Evolutionary conservation across 2,888 invertebrate species (phyloP).

Genomic region (Artemia sinica): DNA sequence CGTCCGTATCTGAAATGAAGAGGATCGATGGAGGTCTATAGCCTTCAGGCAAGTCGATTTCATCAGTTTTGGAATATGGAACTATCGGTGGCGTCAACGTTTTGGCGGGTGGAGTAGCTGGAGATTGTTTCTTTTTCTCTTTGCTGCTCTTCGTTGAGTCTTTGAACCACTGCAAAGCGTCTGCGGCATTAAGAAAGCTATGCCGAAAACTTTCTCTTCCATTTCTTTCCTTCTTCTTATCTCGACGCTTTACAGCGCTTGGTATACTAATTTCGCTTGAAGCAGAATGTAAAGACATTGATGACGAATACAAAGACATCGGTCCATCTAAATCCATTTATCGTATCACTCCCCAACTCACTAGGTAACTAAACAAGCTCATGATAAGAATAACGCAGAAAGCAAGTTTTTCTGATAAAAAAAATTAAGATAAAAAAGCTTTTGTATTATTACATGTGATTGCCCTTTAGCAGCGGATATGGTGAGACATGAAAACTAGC

Average conservation of each 20-base stretch:
- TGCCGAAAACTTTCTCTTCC: neutral
- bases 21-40: neutral
- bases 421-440: neutral
- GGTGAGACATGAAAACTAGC: neutral
- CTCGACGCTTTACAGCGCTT: neutral
- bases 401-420: neutral
- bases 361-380: neutral
- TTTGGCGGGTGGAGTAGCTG: neutral
- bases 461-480: slow-evolving; percentile 1
- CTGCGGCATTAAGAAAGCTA: neutral
- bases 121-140: neutral
- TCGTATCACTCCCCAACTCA: neutral
- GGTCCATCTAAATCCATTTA: neutral
- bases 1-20: neutral
- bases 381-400: neutral
- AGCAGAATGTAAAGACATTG: neutral
- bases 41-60: neutral
- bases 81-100: neutral
- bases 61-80: neutral
- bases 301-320: neutral
- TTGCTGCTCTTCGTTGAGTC: neutral
- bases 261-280: neutral
- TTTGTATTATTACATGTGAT: neutral
- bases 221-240: neutral
- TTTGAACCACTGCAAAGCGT: slow-evolving; percentile 10